These are phyloP conservation scores for Poeciliopsis retropinna DNA, from an alignment of 2,113 vertebrate species.

Conservation along the genomic window DNA sequence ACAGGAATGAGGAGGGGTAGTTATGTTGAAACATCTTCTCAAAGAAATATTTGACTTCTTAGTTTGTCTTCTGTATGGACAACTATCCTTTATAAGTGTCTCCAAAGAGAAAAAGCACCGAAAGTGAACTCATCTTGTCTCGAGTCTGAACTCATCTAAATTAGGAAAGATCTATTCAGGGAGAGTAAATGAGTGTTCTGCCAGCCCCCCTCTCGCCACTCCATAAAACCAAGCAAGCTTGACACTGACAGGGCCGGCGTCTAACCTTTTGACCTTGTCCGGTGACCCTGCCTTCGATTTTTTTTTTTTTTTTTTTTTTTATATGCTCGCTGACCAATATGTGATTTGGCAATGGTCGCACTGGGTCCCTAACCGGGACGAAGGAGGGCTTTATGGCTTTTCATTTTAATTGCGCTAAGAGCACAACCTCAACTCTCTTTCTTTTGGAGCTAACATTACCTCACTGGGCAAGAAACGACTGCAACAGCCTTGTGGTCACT, in stretches of 20 bases:
- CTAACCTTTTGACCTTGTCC: constrained; percentile 85
- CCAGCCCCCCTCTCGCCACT: constrained; percentile 56
- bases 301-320: constrained; percentile 48
- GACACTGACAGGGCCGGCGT: constrained; percentile 82
- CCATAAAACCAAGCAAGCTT: constrained; percentile 78
- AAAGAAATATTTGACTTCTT: constrained; percentile 45
- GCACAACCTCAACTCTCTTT: constrained; percentile 63
- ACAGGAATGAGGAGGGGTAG: constrained; percentile 9
- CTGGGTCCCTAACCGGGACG: constrained; percentile 81
- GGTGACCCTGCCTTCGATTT: constrained; percentile 84
- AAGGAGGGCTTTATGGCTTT: constrained; percentile 87
- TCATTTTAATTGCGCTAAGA: constrained; percentile 84
- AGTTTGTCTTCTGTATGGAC: constrained; percentile 41
- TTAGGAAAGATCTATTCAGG: constrained; percentile 57
- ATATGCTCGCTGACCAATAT: constrained; percentile 82
- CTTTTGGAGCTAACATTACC: constrained; percentile 65
- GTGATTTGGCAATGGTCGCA: constrained; percentile 85
- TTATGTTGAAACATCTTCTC: constrained; percentile 30
- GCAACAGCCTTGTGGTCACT: constrained; percentile 59
- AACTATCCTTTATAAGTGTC: constrained; percentile 51
- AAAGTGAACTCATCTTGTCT: constrained; percentile 48
- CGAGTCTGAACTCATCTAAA: no score
- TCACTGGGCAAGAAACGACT: constrained; percentile 64
- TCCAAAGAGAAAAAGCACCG: constrained; percentile 49
- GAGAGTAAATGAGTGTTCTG: constrained; percentile 70